Evolutionary conservation across 2,113 vertebrate genomes (phyloP).

Genomic region (Ceyx margarethae): DNA sequence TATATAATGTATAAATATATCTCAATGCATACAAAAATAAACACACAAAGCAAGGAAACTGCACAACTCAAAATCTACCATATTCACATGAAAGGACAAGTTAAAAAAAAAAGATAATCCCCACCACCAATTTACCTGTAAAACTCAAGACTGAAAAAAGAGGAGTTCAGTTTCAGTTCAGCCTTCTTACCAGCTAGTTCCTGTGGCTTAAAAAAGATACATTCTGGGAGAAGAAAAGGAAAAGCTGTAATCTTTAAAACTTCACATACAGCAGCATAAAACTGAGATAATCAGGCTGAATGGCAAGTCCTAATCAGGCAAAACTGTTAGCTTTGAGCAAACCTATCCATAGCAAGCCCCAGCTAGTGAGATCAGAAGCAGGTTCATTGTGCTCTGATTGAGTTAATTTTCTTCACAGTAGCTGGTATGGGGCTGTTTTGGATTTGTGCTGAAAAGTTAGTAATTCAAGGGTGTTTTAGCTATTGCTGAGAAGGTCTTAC

Average conservation of each 20-base stretch:
- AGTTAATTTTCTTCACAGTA: background rate
- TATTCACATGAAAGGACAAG: background rate
- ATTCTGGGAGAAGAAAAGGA: constrained; percentile 74
- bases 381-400: background rate
- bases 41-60: background rate
- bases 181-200: constrained; percentile 29
- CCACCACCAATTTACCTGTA: constrained; percentile 79
- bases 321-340: background rate
- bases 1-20: too few relatives aligned
- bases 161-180: constrained; percentile 81
- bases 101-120: background rate
- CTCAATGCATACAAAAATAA: background rate
- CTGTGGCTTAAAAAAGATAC: constrained; percentile 78
- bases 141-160: constrained; percentile 91
- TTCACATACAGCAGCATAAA: background rate
- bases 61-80: background rate
- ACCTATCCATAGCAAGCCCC: background rate
- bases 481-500: background rate
- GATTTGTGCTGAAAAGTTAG: background rate
- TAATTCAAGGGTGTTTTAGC: too few relatives aligned
- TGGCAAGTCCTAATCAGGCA: background rate
- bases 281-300: background rate
- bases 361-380: background rate
- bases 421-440: background rate
- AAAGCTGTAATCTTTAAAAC: background rate